These are phyloP conservation scores for Heliconius ismenius DNA, from an alignment of 2,888 invertebrate species.

Conservation along the genomic window DNA sequence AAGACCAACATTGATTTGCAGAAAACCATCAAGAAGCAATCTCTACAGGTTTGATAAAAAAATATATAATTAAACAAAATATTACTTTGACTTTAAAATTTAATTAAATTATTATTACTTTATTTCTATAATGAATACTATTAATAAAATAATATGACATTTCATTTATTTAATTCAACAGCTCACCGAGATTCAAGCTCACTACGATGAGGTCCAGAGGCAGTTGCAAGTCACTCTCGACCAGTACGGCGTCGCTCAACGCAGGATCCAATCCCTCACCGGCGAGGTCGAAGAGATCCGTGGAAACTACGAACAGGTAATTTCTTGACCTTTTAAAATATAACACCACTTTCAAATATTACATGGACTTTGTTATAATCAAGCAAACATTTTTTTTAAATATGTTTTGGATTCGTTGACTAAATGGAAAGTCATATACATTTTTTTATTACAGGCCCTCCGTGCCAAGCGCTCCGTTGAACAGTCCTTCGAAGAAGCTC, in stretches of 20 bases:
- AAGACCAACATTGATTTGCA: constrained; percentile 98
- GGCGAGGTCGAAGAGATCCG: constrained; percentile 98
- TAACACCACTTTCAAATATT: neutral
- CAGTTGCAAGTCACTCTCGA: constrained; percentile 97
- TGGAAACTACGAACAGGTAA: constrained; percentile 90
- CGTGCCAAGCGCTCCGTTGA: constrained; percentile 96
- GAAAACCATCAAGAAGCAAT: constrained; percentile 98
- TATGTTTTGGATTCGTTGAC: too few relatives aligned
- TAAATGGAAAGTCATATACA: too few relatives aligned
- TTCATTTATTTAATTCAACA: constrained; percentile 50
- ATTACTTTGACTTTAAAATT: neutral
- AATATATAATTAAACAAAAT: neutral
- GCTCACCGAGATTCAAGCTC: constrained; percentile 94
- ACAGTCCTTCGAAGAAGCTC: constrained; percentile 94
- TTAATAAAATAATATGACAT: neutral
- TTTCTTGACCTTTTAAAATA: neutral
- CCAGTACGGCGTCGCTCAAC: constrained; percentile 94
- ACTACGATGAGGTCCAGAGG: constrained; percentile 97
- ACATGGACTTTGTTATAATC: neutral
- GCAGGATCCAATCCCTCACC: constrained; percentile 94
- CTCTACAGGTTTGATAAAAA: constrained; percentile 85
- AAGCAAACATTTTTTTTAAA: too few relatives aligned
- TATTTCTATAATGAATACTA: neutral
- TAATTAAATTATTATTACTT: neutral
- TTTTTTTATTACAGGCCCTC: constrained; percentile 84